Evolutionary conservation across 2,113 vertebrate genomes (phyloP).

Genomic region (Psammodynastes pulverulentus): DNA sequence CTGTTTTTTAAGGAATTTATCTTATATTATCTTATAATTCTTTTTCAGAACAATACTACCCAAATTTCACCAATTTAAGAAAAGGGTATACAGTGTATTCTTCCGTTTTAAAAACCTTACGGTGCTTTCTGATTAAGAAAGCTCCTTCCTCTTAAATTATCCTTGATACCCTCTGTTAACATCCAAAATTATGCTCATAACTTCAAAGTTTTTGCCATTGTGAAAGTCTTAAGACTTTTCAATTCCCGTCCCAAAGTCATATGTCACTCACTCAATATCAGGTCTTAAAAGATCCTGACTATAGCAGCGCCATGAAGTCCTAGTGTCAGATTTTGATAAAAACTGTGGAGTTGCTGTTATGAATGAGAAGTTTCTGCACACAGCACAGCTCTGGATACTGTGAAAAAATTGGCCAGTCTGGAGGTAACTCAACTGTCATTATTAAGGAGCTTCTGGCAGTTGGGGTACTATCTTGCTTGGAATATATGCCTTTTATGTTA

Average conservation of each 20-base stretch:
- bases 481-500: background rate
- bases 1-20: background rate
- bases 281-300: background rate
- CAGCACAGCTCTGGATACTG: background rate
- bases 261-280: background rate
- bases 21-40: background rate
- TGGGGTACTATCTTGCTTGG: background rate
- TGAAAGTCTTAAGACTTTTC: background rate
- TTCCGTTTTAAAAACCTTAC: background rate
- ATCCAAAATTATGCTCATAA: background rate
- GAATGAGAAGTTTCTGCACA: background rate
- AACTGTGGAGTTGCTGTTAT: background rate
- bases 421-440: background rate
- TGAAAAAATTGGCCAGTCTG: background rate
- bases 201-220: background rate
- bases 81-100: background rate
- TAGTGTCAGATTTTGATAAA: background rate
- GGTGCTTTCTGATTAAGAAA: background rate
- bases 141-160: background rate
- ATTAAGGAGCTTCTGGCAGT: background rate
- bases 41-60: background rate
- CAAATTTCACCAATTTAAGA: background rate
- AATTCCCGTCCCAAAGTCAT: background rate
- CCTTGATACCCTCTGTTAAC: background rate
- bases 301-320: background rate